These are phyloP conservation scores for Oconnorella tubifera DNA, from an alignment of 2,888 invertebrate species.

Conservation along the genomic window DNA sequence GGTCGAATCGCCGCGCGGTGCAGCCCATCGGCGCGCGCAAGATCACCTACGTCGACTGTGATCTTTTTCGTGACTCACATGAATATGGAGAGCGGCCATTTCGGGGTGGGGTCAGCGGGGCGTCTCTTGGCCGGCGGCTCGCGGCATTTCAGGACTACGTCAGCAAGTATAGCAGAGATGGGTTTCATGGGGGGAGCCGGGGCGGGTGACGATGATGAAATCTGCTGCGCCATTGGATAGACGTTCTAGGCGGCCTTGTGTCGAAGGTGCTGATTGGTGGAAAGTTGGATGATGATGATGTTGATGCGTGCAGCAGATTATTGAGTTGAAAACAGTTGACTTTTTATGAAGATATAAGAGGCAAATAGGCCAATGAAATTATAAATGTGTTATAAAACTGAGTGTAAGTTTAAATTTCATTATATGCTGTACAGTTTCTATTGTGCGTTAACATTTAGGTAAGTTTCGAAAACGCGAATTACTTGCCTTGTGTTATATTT, in stretches of 20 bases:
- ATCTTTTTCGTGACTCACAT: constrained; percentile 17
- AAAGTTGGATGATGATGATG: not conserved
- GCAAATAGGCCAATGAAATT: too few relatives aligned
- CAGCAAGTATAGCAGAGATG: constrained; percentile 25
- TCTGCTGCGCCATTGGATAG: constrained; percentile 15
- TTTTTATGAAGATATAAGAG: too few relatives aligned
- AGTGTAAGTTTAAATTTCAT: too few relatives aligned
- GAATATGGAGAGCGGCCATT: constrained; percentile 5
- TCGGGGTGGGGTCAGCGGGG: constrained; percentile 4
- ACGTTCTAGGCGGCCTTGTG: too few relatives aligned
- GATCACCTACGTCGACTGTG: constrained; percentile 20
- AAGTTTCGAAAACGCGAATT: too few relatives aligned
- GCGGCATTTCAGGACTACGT: constrained; percentile 22
- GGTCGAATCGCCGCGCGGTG: constrained; percentile 16
- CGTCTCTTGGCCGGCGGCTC: constrained; percentile 16
- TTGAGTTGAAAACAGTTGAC: not conserved
- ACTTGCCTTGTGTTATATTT: too few relatives aligned
- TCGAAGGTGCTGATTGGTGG: not conserved
- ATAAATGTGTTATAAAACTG: too few relatives aligned
- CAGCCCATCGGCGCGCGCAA: constrained; percentile 27
- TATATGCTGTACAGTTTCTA: too few relatives aligned
- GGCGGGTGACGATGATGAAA: constrained; percentile 25
- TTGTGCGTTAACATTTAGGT: too few relatives aligned
- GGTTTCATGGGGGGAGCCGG: constrained; percentile 23
- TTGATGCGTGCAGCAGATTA: not conserved